Conservation (phyloP, 2,113 vertebrate genomes). For the Saimiri boliviensis region DNA sequence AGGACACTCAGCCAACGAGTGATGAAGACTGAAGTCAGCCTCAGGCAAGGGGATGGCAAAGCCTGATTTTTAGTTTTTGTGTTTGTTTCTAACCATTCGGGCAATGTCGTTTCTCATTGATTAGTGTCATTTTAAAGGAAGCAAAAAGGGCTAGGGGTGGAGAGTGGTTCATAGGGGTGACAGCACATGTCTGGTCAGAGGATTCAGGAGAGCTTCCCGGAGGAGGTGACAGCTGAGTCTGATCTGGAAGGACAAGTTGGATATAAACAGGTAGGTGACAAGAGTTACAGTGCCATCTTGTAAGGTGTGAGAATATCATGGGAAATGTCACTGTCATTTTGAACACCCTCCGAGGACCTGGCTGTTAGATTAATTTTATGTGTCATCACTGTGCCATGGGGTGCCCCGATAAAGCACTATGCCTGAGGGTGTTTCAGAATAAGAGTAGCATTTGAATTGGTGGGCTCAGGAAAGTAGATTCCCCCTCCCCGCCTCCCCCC, state of each 20-base stretch:
- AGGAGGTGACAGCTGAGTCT: not conserved
- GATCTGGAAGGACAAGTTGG: not conserved
- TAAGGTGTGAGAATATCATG: not conserved
- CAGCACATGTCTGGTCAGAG: not conserved
- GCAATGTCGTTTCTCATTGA: not conserved
- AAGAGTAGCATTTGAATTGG: not conserved
- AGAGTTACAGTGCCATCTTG: too few species aligned
- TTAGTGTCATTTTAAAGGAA: not conserved
- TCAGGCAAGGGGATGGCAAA: not conserved
- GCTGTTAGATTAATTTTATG: not conserved
- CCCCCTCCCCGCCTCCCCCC: accelerated
- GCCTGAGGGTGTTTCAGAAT: not conserved
- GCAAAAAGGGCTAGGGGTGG: accelerated
- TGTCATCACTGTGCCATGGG: not conserved
- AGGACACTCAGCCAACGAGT: not conserved
- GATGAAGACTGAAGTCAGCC: not conserved
- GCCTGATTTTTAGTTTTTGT: not conserved
- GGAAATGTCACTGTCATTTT: not conserved
- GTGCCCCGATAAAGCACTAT: not conserved
- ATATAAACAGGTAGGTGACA: not conserved
- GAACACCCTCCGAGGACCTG: not conserved
- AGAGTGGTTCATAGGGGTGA: not conserved
- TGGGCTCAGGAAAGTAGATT: not conserved
- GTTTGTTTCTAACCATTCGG: not conserved
- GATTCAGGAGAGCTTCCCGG: not conserved